Evolutionary conservation across 2,797 vertebrate species (phyloP).

Genomic region (Periparus ater): DNA sequence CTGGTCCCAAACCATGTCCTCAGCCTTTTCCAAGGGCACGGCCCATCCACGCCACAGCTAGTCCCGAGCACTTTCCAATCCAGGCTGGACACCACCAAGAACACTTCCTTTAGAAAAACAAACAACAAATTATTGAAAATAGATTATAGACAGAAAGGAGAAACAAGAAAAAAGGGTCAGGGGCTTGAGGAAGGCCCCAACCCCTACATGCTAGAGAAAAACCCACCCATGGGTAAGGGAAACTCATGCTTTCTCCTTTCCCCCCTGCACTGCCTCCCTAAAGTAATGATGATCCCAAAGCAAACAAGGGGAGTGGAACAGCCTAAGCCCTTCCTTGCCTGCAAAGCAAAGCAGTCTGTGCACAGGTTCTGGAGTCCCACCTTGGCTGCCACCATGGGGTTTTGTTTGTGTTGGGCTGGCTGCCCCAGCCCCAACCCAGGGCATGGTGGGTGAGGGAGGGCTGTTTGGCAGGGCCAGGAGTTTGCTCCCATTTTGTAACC

Average conservation of each 20-base stretch:
- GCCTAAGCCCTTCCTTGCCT: background rate
- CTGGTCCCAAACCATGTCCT: background rate
- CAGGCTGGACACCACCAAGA: background rate
- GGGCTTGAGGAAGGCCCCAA: background rate
- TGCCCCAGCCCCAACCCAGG: background rate
- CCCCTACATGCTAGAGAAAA: background rate
- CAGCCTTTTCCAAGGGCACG: background rate
- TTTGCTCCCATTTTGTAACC: no score
- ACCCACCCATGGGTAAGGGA: background rate
- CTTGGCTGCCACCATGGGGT: background rate
- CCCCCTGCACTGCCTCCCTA: background rate
- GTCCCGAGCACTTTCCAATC: background rate
- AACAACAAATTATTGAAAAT: background rate
- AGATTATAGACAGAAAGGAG: background rate
- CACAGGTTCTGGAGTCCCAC: background rate
- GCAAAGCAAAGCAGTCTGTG: background rate
- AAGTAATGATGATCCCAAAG: background rate
- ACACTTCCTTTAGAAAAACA: background rate
- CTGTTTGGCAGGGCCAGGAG: no score
- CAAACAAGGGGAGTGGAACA: background rate
- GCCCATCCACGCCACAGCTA: background rate
- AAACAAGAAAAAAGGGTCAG: background rate
- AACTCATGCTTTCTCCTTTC: background rate
- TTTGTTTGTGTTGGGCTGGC: background rate
- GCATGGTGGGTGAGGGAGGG: no score